Percentiles rank a stretch among this genome's conserved stretches.
phyloP scores from a whole-genome alignment of 1,140 invertebrate genomes.

The Leptinotarsa texana region DNA sequence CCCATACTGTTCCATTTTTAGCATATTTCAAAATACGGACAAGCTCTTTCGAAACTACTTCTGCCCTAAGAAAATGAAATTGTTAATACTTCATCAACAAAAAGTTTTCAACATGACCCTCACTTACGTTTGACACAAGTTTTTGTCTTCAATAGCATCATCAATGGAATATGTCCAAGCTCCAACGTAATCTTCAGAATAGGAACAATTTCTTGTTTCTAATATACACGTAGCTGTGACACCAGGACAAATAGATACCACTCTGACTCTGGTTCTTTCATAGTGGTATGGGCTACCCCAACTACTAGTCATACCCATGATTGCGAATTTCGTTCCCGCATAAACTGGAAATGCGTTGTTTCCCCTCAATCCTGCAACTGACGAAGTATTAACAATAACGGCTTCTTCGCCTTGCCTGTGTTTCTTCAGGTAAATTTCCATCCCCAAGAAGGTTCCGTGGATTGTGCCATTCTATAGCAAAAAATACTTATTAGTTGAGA shows the following conservation, averaged over 20 bases:
- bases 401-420: conserved; percentile 38
- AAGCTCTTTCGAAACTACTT: conserved; percentile 4
- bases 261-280: conserved; percentile 47
- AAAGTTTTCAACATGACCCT: too few species aligned
- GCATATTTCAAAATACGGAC: conserved; percentile 11
- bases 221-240: conserved; percentile 41
- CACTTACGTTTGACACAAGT: too few species aligned
- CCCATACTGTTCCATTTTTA: conserved; percentile 30
- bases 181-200: too few species aligned
- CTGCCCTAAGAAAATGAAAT: conserved; percentile 4
- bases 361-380: conserved; percentile 37
- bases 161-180: too few species aligned
- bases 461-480: conserved; percentile 44
- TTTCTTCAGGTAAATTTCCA: conserved; percentile 45
- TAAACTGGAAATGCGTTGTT: conserved; percentile 40
- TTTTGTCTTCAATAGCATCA: too few species aligned
- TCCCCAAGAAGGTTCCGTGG: conserved; percentile 39
- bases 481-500: not conserved
- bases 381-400: conserved; percentile 43
- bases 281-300: conserved; percentile 37
- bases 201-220: not conserved
- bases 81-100: too few species aligned
- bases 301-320: conserved; percentile 37
- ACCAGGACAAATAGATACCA: conserved; percentile 52
- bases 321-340: conserved; percentile 41